Percentiles rank a stretch among this genome's conserved stretches.
Conservation (phyloP, 2,888 invertebrate species). For the Ferdinandea cuprea region DNA sequence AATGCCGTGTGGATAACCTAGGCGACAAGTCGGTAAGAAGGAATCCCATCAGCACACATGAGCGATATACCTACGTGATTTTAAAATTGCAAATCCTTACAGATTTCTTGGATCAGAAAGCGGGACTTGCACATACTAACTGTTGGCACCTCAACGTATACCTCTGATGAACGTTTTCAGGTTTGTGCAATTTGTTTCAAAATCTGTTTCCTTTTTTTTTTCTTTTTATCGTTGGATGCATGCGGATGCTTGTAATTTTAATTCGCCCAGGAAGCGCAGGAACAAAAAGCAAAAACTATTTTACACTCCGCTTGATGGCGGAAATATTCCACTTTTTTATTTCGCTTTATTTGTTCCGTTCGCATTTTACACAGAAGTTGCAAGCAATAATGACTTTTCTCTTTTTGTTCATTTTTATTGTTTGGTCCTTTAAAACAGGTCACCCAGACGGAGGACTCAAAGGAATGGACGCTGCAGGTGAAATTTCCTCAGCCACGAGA, state of each 20-base stretch:
- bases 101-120: conserved; percentile 82
- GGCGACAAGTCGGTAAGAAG: conserved; percentile 69
- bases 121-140: conserved; percentile 81
- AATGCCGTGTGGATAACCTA: conserved; percentile 70
- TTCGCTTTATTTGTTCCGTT: conserved; percentile 40
- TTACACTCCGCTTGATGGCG: conserved; percentile 59
- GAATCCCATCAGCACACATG: neutral
- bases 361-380: conserved; percentile 20
- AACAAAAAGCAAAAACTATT: conserved; percentile 48
- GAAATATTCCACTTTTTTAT: conserved; percentile 36
- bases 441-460: conserved; percentile 87
- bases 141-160: conserved; percentile 81
- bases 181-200: conserved; percentile 56
- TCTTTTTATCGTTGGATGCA: conserved; percentile 1
- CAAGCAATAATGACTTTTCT: conserved; percentile 47
- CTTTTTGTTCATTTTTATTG: conserved; percentile 8
- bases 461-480: conserved; percentile 95
- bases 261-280: conserved; percentile 11
- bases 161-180: conserved; percentile 81
- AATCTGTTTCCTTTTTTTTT: neutral
- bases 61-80: neutral
- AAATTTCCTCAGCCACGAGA: conserved; percentile 93
- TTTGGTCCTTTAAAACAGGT: conserved; percentile 77
- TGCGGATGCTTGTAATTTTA: conserved; percentile 1
- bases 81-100: conserved; percentile 17